Conservation (phyloP, 2,113 vertebrate genomes). For the Falco punctatus region DNA sequence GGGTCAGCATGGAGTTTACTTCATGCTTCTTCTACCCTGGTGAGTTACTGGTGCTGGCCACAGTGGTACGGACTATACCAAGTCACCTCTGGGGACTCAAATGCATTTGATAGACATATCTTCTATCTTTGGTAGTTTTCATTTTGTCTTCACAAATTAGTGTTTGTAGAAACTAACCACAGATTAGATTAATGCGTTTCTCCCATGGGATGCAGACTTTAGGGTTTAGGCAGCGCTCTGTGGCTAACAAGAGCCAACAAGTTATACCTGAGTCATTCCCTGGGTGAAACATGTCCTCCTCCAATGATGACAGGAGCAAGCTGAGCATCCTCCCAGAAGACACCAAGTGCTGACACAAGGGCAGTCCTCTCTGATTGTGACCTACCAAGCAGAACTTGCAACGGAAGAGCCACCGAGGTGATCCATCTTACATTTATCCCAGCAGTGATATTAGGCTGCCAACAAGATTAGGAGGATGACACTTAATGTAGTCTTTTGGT, state of each 20-base stretch:
- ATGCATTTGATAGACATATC: not conserved
- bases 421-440: not conserved
- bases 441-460: not conserved
- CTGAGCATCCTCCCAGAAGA: not conserved
- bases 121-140: not conserved
- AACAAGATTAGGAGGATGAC: not conserved
- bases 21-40: not conserved
- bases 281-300: not conserved
- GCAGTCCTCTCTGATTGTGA: not conserved
- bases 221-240: constrained; percentile 8
- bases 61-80: not conserved
- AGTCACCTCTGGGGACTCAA: not conserved
- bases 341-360: not conserved
- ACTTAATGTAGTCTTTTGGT: not conserved
- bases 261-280: constrained; percentile 28
- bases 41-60: not conserved
- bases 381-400: not conserved
- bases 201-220: not conserved
- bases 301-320: not conserved
- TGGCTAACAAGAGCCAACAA: constrained; percentile 41
- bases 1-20: not conserved
- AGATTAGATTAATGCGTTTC: not conserved
- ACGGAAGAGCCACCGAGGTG: not conserved
- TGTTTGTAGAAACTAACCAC: constrained; percentile 1
- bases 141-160: not conserved